phyloP scores from a whole-genome alignment of 2,888 invertebrate species.

The Brachylomia viminalis region DNA sequence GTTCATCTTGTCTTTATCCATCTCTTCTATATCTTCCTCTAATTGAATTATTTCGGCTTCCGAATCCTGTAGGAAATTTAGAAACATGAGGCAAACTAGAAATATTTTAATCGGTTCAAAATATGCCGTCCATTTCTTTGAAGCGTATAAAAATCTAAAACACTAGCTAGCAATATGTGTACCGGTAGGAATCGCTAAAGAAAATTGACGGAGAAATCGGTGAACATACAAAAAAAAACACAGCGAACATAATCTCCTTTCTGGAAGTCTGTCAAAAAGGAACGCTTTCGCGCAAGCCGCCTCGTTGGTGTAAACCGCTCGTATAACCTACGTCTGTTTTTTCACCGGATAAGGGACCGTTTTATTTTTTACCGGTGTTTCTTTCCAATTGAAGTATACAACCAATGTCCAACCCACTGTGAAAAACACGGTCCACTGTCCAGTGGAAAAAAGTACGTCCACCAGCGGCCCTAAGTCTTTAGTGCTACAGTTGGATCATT shows the following conservation, averaged over 20 bases:
- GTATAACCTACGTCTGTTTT: background rate
- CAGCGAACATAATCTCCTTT: too few species aligned
- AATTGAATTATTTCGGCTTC: conserved; percentile 92
- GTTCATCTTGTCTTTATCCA: conserved; percentile 92
- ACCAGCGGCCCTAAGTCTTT: background rate
- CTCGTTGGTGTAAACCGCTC: background rate
- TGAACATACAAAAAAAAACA: too few species aligned
- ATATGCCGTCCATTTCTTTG: background rate
- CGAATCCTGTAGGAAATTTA: conserved; percentile 87
- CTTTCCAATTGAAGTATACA: background rate
- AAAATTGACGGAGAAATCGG: too few species aligned
- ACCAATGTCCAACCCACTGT: background rate
- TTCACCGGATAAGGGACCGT: background rate
- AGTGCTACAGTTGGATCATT: background rate
- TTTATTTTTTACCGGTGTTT: background rate
- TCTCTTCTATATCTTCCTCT: conserved; percentile 92
- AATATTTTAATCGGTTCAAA: background rate
- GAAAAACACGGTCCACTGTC: background rate
- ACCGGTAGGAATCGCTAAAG: too few species aligned
- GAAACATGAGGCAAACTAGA: background rate
- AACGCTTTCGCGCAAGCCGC: background rate
- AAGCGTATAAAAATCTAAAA: background rate
- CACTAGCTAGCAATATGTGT: background rate
- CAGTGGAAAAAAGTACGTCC: background rate
- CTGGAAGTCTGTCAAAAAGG: too few species aligned